Evolutionary conservation across 2,888 invertebrate genomes (phyloP).

Genomic region (Tetheella fluctuosa): DNA sequence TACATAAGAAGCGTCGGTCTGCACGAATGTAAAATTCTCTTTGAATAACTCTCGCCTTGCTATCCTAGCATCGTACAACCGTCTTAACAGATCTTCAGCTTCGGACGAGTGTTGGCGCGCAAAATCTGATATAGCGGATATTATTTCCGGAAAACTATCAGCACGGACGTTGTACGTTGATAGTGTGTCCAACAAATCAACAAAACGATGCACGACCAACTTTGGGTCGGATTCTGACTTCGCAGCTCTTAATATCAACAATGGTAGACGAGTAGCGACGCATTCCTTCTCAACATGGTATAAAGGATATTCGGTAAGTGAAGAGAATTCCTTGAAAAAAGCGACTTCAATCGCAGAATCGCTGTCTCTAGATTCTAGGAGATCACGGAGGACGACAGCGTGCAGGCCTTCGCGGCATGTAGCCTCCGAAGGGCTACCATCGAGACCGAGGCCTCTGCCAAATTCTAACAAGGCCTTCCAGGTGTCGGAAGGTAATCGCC

Average conservation of each 20-base stretch:
- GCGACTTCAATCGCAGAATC: slow-evolving; percentile 36
- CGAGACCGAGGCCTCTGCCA: slow-evolving; percentile 58
- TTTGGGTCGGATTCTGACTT: slow-evolving; percentile 25
- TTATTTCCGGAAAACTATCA: slow-evolving; percentile 34
- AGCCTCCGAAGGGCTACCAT: slow-evolving; percentile 49
- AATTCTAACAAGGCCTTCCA: slow-evolving; percentile 59
- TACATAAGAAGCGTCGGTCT: slow-evolving; percentile 53
- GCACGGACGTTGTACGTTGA: slow-evolving; percentile 42
- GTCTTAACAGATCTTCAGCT: slow-evolving; percentile 36
- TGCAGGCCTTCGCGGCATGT: slow-evolving; percentile 63
- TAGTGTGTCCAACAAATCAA: slow-evolving; percentile 46
- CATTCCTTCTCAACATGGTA: slow-evolving; percentile 40
- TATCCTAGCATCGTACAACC: slow-evolving; percentile 45
- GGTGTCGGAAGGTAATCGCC: slow-evolving; percentile 54
- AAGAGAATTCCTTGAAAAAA: slow-evolving; percentile 51
- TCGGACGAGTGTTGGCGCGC: slow-evolving; percentile 23
- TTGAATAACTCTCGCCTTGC: slow-evolving; percentile 53
- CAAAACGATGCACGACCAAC: slow-evolving; percentile 26
- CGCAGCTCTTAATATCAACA: slow-evolving; percentile 37
- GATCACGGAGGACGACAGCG: slow-evolving; percentile 54
- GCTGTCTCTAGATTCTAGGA: slow-evolving; percentile 39
- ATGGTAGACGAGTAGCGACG: slow-evolving; percentile 36
- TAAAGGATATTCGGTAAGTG: slow-evolving; percentile 52
- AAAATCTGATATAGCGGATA: slow-evolving; percentile 33
- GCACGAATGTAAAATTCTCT: slow-evolving; percentile 47